Base-by-base conservation (phyloP, 2,113 vertebrate species). In the Phyllopteryx taeniolatus region DNA sequence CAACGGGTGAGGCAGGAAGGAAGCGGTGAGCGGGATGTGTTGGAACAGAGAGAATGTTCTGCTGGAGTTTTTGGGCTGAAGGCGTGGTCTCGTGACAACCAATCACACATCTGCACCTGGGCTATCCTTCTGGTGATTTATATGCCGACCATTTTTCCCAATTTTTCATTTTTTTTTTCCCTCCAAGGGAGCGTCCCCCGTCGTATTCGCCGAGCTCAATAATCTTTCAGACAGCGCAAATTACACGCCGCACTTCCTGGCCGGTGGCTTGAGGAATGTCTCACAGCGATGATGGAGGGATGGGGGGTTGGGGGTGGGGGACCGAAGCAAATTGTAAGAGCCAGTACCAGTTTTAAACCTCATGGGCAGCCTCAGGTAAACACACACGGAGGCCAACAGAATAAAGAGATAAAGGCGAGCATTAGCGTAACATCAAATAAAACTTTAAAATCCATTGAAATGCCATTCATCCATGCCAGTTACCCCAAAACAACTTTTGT, bases 1-100 rank as follows among this genome's bases (percentile, higher is more conserved):
- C 86, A 87, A 85, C 85, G 90, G 87, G 88, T 87, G 88, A 89
- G 87, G 88, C 90, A 92, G 90, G 91, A 92, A 92, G 90, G 91
- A 91, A 91, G 89, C 90, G 8, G 79, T 89, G 80, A 85, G 87
- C 85, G 88, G 86, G 90, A 92, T 89, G 88, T 89, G 90, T 91
- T 91, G 90, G 88, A 88, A 92, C 87, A 88, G 85, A 88, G 86
- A 64, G 11, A 64, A 64, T n/a, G 62, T 22, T 64, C 62, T 13
- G 62, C 39, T 35, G 59, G 31, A 13, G 56, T 31, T 59, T 59
- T 59, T 11, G 56, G 56, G 6, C 31, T 35, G 59, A 35, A 35
- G 59, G 59, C 59, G 31, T 61, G 54, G 73, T 73, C 65, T 68
- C 73, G 51, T 74, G 78, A 73, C 82, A 84, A 85, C 86, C 80